Evolutionary conservation across 1,140 invertebrate species (phyloP).

Genomic region (Ostrea denselamellosa): DNA sequence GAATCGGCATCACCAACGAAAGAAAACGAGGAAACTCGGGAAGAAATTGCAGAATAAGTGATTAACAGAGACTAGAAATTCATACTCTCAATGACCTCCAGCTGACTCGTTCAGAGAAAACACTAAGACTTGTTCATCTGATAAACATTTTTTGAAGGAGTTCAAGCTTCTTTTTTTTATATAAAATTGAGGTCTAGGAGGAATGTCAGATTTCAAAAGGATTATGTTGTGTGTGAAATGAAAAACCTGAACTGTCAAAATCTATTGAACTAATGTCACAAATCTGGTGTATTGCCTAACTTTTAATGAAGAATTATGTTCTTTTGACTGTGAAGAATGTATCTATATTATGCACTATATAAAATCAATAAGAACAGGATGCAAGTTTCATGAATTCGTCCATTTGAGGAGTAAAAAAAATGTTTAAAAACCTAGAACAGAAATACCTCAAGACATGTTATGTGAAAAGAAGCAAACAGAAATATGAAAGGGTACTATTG

Average conservation of each 20-base stretch:
- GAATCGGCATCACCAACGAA: background rate
- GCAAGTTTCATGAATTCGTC: background rate
- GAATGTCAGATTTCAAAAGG: background rate
- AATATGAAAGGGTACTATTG: constrained; percentile 3
- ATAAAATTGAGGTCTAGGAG: background rate
- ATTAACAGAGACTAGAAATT: background rate
- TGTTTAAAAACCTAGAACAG: background rate
- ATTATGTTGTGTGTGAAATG: background rate
- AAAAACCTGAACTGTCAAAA: background rate
- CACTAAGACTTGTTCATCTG: background rate
- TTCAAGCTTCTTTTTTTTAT: background rate
- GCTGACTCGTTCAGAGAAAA: background rate
- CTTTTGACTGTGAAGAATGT: background rate
- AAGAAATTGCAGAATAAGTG: background rate
- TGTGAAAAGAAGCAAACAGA: background rate
- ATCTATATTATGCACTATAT: background rate
- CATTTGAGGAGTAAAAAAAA: background rate
- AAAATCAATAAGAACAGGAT: background rate
- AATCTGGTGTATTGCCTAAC: background rate
- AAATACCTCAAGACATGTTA: background rate
- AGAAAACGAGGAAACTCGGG: background rate
- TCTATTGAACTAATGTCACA: background rate
- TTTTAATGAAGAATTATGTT: background rate
- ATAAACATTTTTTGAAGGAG: background rate
- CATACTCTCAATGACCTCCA: background rate